Evolutionary conservation across 2,113 vertebrate genomes (phyloP).

Genomic region (Lophochroa leadbeateri): DNA sequence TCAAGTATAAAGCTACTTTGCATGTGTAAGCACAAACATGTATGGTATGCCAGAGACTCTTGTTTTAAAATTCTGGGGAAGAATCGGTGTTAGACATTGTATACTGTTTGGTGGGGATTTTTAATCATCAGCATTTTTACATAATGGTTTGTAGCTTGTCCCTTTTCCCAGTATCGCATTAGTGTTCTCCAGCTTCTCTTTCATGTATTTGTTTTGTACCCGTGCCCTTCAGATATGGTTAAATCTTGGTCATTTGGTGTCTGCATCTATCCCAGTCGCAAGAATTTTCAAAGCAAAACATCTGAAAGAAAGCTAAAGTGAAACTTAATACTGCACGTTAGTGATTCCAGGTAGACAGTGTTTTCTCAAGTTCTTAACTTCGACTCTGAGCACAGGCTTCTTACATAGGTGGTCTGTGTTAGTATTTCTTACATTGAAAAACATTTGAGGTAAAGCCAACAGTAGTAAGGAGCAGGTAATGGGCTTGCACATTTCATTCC

Average conservation of each 20-base stretch:
- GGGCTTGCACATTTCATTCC: neutral
- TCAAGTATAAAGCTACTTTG: neutral
- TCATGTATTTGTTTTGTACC: neutral
- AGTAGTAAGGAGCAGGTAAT: neutral
- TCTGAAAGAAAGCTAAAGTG: neutral
- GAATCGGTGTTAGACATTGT: neutral
- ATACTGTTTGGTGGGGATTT: neutral
- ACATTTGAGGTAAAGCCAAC: neutral
- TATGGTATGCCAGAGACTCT: neutral
- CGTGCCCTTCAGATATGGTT: neutral
- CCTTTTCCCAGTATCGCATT: fast-evolving
- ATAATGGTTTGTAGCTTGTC: neutral
- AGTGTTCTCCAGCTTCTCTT: neutral
- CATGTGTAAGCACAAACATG: neutral
- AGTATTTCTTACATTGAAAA: neutral
- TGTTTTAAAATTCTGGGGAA: neutral
- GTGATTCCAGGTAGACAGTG: neutral
- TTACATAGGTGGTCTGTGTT: neutral
- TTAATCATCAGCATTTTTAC: neutral
- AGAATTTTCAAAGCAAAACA: neutral
- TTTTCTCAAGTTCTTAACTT: neutral
- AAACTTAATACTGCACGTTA: neutral
- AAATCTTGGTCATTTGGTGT: neutral
- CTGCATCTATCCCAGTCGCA: neutral
- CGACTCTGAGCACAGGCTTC: neutral